A percentile compares a stretch with the other conserved stretches of the same genome.
phyloP scores from a whole-genome alignment of 2,888 invertebrate genomes.

The Athetis lepigone region DNA sequence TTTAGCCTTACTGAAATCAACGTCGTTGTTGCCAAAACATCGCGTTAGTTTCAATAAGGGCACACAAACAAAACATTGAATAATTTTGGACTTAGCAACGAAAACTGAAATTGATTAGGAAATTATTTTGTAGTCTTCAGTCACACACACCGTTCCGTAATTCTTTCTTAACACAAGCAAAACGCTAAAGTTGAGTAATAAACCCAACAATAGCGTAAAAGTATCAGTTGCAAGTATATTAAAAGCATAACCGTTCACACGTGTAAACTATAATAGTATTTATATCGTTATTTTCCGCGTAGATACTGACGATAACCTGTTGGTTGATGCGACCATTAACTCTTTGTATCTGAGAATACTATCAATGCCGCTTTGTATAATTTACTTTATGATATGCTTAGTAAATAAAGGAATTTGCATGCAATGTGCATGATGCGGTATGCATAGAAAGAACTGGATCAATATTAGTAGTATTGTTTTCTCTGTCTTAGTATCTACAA shows the following conservation, averaged over 20 bases:
- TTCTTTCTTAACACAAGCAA: slow-evolving; percentile 47
- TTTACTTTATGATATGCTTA: slow-evolving; percentile 22
- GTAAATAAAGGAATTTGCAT: slow-evolving; percentile 9
- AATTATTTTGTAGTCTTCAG: slow-evolving; percentile 40
- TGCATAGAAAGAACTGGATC: background rate
- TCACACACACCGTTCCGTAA: slow-evolving; percentile 56
- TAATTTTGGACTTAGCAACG: slow-evolving; percentile 32
- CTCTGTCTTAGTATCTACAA: background rate
- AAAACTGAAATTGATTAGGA: slow-evolving; percentile 48
- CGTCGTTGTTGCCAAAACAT: background rate
- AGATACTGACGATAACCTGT: slow-evolving; percentile 40
- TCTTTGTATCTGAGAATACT: slow-evolving; percentile 30
- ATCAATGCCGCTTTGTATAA: slow-evolving; percentile 29
- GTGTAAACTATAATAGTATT: slow-evolving; percentile 35
- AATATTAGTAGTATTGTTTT: slow-evolving; percentile 4
- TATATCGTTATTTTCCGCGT: slow-evolving; percentile 44
- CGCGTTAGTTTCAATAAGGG: slow-evolving; percentile 2
- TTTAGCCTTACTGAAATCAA: slow-evolving; percentile 1
- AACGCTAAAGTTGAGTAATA: slow-evolving; percentile 43
- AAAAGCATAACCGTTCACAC: slow-evolving; percentile 42
- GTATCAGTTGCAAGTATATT: slow-evolving; percentile 42
- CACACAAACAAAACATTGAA: slow-evolving; percentile 27
- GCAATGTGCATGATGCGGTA: slow-evolving; percentile 6
- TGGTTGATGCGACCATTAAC: slow-evolving; percentile 34
- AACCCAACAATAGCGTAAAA: slow-evolving; percentile 18